Base-by-base conservation (phyloP, 1,140 invertebrate species). In the Neodiprion pinetum region DNA sequence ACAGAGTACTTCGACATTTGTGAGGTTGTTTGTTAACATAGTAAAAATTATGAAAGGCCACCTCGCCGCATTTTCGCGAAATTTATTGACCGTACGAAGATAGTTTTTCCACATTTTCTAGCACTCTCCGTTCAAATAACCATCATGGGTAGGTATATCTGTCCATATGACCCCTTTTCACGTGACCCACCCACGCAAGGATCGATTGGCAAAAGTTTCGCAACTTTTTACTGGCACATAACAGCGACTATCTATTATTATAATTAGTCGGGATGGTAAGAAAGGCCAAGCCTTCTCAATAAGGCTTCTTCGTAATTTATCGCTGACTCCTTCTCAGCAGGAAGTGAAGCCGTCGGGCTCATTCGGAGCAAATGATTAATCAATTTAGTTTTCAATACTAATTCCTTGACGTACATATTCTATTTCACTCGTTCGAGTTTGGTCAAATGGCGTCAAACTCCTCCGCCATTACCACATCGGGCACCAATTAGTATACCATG, bases 241-340 rank as follows among this genome's bases (percentile, higher is more conserved):
- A 61, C 4, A 61, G 53, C 28, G 28, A 40, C 53, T 61, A 61
- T 1, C 28, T 61, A 61, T 61, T 61, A 61, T 61, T 61, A 61
- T 61, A 61, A 61, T 61, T 61, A 61, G 53, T 40, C 9, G 9
- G 11, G 0, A 61, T 61, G 53, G 53, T 61, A 61, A 61, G 53
- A 61, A 61, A 61, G 8, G n/a, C 53, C n/a, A 61, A 9, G 53
- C 11, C 11, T 61, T 14, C 53, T 61, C 9, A 61, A 61, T 61
- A 61, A 40, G 73, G 73, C 49, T 74, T 74, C 73, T 74, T 74
- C 68, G 14, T 74, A 70, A 74, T 74, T 74, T 53, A 68, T 70
- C 23, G 48, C 21, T 66, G 61, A 50, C 69, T 17, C 17, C 40
- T 21, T 9, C 73, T 9, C 73, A 74, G 73, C 68, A 65, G 73